Base-by-base conservation (phyloP, 2,113 vertebrate genomes). In the Aegypius monachus region DNA sequence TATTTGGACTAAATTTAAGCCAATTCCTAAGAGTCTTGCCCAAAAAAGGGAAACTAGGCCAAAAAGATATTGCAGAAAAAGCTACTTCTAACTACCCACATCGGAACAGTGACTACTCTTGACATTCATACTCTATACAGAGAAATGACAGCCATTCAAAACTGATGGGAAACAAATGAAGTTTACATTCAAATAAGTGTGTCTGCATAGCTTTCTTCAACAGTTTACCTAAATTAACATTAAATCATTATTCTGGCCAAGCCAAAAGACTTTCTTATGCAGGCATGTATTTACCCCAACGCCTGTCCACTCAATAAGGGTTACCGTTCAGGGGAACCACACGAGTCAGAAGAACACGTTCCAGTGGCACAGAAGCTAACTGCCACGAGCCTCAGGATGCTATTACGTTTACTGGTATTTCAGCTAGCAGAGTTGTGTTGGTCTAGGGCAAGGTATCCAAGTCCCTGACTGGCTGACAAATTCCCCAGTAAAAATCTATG, bases 301-400 rank as follows among this genome's bases (percentile, higher is more conserved):
- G 18, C 7, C 21, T 52, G 32, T 40, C 31, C 1, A 3, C 25
- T 73, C 20, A 48, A 1, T 27, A 38, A 73, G 11, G 36, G 31
- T 53, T 50, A 31, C 19, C 4, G 1, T 26, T 81, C 18, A 22
- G 20, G 34, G 9, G 47, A 81, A 53, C 25, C 27, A 3, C 21
- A 43, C 10, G 26, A n/a, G 6, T 34, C 86, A 88, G 38, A 55
- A 86, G 20, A 72, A 23, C 16, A 16, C 2, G 7, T 75, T 65
- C 27, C 38, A 40, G 34, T 26, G 19, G 15, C 36, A 34, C 26
- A 74, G n/a, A 58, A 38, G 13, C 29, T 47, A 52, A 50, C 34
- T 47, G 29, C 16, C 50, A n/a, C 0, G 1, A 45, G 58, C 25
- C 16, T 14, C 6, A 32, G 14, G 21, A 36, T 1, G 9, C 59